Evolutionary conservation across 2,113 vertebrate species (phyloP), one percentile per base, ranked within the genome.

Genomic region (Xiphophorus hellerii): DNA sequence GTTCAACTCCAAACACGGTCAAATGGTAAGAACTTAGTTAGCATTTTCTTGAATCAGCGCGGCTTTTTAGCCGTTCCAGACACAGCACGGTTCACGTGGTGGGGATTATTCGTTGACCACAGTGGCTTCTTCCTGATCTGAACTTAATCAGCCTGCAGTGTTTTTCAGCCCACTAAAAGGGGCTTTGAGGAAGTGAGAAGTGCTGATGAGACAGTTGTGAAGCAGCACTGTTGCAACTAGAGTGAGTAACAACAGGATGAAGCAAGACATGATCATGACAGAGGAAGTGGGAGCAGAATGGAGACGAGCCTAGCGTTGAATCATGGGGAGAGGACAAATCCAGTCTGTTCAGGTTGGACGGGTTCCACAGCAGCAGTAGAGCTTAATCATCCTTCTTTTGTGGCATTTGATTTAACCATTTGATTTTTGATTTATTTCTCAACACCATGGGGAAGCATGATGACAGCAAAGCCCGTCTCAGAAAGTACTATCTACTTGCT

Each of bases 151-250:
- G 80, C 68, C 71, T 64, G 75, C 62, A 62, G 1, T 84, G 71
- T 88, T 92, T 86, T 87, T 85, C 22, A 51, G 51, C 74, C 76
- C 66, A 81, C 11, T 2, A 37, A 37, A 69, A 84, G 22, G 17
- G 80, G 85, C 76, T 91, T 91, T 91, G 82, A 89, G 93, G 94
- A 94, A 95, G 92, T 82, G 90, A 91, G 81, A 88, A 89, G 54
- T 93, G 94, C 94, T 95, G 93, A 94, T 84, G 91, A 76, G 87
- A 83, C 88, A 82, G 76, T 92, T 87, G 82, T 85, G 85, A 33
- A 77, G 87, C 72, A 37, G 81, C 65, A 12, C 80, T 84, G 82
- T 78, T 83, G 85, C 91, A 90, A 91, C 73, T 35, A 39, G 29
- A 71, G 75, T 85, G 83, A 90, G 74, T 80, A 91, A 92, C 87